Evolutionary conservation across 2,888 invertebrate genomes (phyloP).

Genomic region (Oxyscelio sp.): DNA sequence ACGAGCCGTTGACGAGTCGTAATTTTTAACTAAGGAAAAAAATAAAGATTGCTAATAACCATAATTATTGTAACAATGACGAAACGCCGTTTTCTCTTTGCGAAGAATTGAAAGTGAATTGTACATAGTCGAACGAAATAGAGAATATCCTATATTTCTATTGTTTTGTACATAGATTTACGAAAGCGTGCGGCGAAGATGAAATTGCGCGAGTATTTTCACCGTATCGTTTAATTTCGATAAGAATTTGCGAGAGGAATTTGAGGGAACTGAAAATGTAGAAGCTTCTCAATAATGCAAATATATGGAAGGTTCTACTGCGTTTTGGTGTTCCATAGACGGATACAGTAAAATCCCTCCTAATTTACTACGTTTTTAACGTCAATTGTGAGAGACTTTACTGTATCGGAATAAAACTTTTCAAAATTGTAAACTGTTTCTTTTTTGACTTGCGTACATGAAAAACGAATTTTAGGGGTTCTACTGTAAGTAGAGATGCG

Average conservation of each 20-base stretch:
- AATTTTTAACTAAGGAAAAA: too few species aligned
- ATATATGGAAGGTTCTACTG: too few species aligned
- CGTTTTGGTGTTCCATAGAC: too few species aligned
- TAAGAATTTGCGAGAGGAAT: too few species aligned
- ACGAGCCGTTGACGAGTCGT: too few species aligned
- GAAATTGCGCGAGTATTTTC: not conserved
- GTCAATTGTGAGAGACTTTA: too few species aligned
- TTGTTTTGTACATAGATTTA: slow-evolving; percentile 40
- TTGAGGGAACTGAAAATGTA: not conserved
- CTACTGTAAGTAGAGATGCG: too few species aligned
- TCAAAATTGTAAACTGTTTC: too few species aligned
- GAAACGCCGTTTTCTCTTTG: slow-evolving; percentile 21
- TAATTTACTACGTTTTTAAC: not conserved
- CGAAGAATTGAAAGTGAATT: slow-evolving; percentile 36
- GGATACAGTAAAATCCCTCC: not conserved
- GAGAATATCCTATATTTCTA: slow-evolving; percentile 31
- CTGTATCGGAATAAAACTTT: too few species aligned
- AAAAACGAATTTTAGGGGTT: too few species aligned
- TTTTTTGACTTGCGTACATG: too few species aligned
- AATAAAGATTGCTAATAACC: not conserved
- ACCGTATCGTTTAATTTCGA: slow-evolving; percentile 3
- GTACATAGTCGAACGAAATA: slow-evolving; percentile 39
- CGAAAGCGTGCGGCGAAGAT: not conserved
- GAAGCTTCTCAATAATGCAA: too few species aligned
- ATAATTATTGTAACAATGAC: not conserved